These are phyloP conservation scores for Gymnorhina tibicen DNA, from an alignment of 2,113 vertebrate species.

Conservation along the genomic window DNA sequence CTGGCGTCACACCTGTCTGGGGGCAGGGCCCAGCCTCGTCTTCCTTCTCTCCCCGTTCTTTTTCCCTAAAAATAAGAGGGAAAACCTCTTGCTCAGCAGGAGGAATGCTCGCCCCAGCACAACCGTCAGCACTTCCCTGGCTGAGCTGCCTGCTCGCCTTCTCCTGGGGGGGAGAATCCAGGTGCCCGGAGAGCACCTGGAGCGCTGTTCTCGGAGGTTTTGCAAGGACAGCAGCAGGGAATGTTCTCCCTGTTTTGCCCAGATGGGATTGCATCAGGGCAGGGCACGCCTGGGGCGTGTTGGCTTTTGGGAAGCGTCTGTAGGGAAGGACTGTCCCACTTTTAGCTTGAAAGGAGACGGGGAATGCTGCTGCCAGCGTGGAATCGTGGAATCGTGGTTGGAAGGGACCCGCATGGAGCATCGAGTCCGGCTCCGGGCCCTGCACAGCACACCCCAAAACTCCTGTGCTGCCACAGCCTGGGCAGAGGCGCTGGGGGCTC, in stretches of 20 bases:
- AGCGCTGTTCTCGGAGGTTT: background rate
- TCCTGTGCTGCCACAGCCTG: background rate
- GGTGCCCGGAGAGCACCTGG: background rate
- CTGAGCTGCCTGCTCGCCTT: background rate
- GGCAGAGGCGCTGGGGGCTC: background rate
- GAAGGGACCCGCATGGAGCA: background rate
- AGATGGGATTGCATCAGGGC: fast-evolving
- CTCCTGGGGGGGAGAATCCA: background rate
- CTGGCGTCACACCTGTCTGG: background rate
- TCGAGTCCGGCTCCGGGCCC: fast-evolving
- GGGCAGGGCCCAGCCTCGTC: background rate
- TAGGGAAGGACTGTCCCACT: background rate
- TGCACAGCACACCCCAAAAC: background rate
- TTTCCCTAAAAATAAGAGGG: background rate
- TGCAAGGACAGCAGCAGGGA: background rate
- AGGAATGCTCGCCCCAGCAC: background rate
- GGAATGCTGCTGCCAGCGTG: background rate
- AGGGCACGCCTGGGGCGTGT: fast-evolving
- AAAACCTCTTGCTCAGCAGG: background rate
- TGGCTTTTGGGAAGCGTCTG: background rate
- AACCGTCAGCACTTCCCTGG: background rate
- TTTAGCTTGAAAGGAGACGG: fast-evolving
- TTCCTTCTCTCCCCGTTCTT: background rate
- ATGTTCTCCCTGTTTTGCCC: background rate
- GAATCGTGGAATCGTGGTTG: background rate